Base-by-base conservation (phyloP, 1,140 invertebrate genomes). In the Megathymus violae region DNA sequence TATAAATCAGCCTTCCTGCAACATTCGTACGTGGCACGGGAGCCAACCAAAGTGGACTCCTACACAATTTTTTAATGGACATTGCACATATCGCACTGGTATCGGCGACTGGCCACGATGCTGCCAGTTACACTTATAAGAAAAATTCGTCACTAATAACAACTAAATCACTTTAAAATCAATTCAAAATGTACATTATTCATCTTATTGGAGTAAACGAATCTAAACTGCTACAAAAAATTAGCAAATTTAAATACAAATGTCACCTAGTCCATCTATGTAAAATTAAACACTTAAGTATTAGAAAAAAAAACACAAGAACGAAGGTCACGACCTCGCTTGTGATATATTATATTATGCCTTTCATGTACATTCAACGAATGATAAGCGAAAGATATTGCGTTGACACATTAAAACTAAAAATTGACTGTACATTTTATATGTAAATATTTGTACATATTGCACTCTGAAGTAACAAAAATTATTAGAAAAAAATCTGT, bases 371-470 rank as follows among this genome's bases (percentile, higher is more conserved):
- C 84, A 86, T 82, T 85, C 82, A 85, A 84, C 80, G 80, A 85
- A 86, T 81, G 69, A 80, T 74, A 77, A 82, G 78, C 80, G 77
- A 84, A 79, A 71, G 61, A 78, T 86, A 90, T 90, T 87, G 83
- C 85, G 85, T 87, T 79, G 83, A 90, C 83, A 82, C 73, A 87
- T 89, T 88, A 88, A 84, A 91, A 89, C 84, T 88, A 89, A 89
- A 89, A 88, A 83, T 76, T 89, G 74, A 89, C 88, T 91, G 87
- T 91, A 91, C 86, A 91, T 68, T 82, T 82, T 82, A 82, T 83
- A 88, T 89, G 88, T 90, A 91, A 89, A 89, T 88, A 89, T 89
- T 91, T 91, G 88, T 91, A 91, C 86, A 91, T 91, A 91, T 89
- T 89, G 88, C 88, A 91, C 88, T 91, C 87, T 88, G 87, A 91